Base-by-base conservation (phyloP, 2,113 vertebrate genomes). In the Silurus asotus region DNA sequence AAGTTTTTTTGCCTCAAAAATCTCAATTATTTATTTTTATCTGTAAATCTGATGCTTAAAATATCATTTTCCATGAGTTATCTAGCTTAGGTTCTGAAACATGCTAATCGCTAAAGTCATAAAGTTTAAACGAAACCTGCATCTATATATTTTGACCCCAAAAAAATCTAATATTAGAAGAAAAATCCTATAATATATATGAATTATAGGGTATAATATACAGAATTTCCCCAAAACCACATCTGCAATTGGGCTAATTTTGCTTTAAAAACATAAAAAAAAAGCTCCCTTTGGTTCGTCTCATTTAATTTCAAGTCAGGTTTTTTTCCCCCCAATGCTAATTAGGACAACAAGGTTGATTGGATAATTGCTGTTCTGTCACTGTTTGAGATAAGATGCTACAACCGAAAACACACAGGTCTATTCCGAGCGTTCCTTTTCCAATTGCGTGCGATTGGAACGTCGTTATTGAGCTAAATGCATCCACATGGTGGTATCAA, bases 321-420 rank as follows among this genome's bases (percentile, higher is more conserved):
- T 49, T 74, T 62, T 37, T 37, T 62, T 84, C 64, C 62, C 15
- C 49, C 14, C 74, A 48, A 37, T 58, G 37, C 55, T 80, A 80
- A 86, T 86, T 86, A 70, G 28, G 13, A 49, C 64, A 80, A n/a
- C 23, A 49, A 70, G 76, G 49, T 77, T 70, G 51, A 70, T 61
- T 59, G 77, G 67, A 72, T 86, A 61, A 86, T 81, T 86, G 64
- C 8, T 13, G 8, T 64, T 67, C 48, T 77, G 75, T 56, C 84
- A 53, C 48, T 58, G 84, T 59, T 79, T 58, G 83, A 55, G 74
- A 64, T 84, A 51, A 48, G 49, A 67, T 28, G 83, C 25, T 20
- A 23, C 65, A 65, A 65, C 15, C 59, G 37, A 55, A 77, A 84
- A 77, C 74, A 65, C 72, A 84, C 19, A 56, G 61, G n/a, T 67